phyloP scores from a whole-genome alignment of 2,113 vertebrate species.

The Saccopteryx leptura region DNA sequence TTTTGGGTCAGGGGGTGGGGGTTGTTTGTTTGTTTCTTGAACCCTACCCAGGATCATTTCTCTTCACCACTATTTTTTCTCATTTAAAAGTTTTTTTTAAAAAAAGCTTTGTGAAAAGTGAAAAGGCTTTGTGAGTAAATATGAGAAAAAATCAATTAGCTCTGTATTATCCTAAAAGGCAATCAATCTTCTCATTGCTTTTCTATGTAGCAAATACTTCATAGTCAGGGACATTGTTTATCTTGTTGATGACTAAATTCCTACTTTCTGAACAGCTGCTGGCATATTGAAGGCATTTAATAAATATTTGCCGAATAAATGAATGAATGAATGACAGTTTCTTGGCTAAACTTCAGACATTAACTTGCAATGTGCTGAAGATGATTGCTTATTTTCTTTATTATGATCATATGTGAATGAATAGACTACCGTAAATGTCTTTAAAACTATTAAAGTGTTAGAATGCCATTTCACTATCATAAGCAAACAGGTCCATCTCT shows the following conservation, averaged over 20 bases:
- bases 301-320: conserved; percentile 65
- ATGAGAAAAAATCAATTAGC: conserved; percentile 61
- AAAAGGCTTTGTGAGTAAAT: conserved; percentile 43
- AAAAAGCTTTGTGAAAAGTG: conserved; percentile 48
- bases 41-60: not conserved
- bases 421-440: not conserved
- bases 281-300: conserved; percentile 43
- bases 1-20: not conserved
- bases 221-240: conserved; percentile 44
- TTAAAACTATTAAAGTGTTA: not conserved
- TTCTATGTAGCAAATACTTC: conserved; percentile 57
- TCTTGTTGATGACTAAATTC: conserved; percentile 58
- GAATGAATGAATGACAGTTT: conserved; percentile 25
- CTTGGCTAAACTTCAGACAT: conserved; percentile 48
- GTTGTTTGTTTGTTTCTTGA: not conserved
- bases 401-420: conserved; percentile 9
- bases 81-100: not conserved
- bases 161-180: conserved; percentile 50
- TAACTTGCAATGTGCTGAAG: conserved; percentile 32
- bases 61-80: not conserved
- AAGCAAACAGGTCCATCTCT: not conserved
- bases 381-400: conserved; percentile 52
- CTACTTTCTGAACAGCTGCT: conserved; percentile 52
- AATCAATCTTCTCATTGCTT: conserved; percentile 28
- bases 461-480: not conserved